phyloP scores from a whole-genome alignment of 2,113 vertebrate species.

The Hepsetus odoe region DNA sequence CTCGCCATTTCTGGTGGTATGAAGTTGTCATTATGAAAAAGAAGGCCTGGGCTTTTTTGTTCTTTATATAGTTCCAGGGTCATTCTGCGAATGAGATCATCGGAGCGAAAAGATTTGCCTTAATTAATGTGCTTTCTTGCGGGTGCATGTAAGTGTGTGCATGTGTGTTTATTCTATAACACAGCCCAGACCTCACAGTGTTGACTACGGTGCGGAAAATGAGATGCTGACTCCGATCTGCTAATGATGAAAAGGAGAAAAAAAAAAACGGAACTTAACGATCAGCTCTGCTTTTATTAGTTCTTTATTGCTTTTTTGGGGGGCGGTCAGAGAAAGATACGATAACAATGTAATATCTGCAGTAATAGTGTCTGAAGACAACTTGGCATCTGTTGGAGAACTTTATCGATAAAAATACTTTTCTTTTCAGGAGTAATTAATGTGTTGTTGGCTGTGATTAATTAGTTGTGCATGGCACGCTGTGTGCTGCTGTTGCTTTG shows the following conservation, averaged over 20 bases:
- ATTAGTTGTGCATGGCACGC: slow-evolving; percentile 31
- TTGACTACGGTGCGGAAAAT: slow-evolving; percentile 40
- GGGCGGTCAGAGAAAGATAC: background rate
- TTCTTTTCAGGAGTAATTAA: background rate
- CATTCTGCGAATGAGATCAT: slow-evolving; percentile 27
- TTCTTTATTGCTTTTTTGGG: slow-evolving; percentile 39
- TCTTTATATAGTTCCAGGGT: slow-evolving; percentile 8
- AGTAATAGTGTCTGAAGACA: slow-evolving; percentile 25
- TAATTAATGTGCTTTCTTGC: background rate
- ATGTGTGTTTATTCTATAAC: background rate
- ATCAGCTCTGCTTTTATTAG: slow-evolving; percentile 39
- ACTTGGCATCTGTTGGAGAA: background rate
- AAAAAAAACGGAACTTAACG: slow-evolving; percentile 38
- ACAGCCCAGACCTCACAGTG: slow-evolving; percentile 57
- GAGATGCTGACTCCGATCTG: slow-evolving; percentile 24
- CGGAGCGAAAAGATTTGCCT: background rate
- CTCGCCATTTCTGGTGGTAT: background rate
- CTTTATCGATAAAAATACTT: slow-evolving; percentile 6
- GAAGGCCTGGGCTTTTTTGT: too few species aligned
- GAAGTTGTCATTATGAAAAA: background rate
- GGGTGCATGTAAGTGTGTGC: slow-evolving; percentile 13
- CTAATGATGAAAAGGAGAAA: slow-evolving; percentile 46
- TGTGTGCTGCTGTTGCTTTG: slow-evolving; percentile 11
- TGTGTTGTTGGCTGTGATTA: slow-evolving; percentile 29
- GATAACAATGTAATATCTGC: background rate